Evolutionary conservation across 2,113 vertebrate genomes (phyloP).

Genomic region (Cavia porcellus): DNA sequence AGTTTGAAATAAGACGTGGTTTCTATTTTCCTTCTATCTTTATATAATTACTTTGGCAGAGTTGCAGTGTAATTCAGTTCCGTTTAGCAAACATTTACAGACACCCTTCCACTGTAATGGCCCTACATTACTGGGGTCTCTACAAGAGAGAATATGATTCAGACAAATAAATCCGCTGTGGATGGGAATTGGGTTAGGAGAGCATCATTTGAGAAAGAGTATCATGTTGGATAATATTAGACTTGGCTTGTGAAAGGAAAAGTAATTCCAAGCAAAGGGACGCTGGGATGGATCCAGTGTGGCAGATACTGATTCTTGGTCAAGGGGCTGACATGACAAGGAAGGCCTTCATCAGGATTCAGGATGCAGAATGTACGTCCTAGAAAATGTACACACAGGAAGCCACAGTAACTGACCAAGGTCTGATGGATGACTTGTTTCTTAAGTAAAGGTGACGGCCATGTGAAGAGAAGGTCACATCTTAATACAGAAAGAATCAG

Average conservation of each 20-base stretch:
- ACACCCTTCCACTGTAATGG: background rate
- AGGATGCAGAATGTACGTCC: background rate
- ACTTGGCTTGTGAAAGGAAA: background rate
- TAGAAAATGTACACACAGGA: background rate
- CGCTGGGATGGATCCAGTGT: background rate
- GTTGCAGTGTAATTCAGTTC: background rate
- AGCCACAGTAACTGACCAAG: background rate
- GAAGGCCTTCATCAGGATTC: background rate
- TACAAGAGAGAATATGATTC: background rate
- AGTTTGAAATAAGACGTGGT: constrained; percentile 43
- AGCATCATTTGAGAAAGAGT: background rate
- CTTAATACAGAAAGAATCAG: background rate
- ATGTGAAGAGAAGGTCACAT: background rate
- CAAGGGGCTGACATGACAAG: background rate
- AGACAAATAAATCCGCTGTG: background rate
- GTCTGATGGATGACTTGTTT: background rate
- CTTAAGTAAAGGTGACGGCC: background rate
- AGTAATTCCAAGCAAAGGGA: background rate
- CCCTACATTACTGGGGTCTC: background rate
- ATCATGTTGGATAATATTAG: background rate
- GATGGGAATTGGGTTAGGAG: background rate
- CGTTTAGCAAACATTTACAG: constrained; percentile 8
- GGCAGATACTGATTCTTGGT: background rate
- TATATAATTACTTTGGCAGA: constrained; percentile 54
- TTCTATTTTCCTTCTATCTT: constrained; percentile 41